A percentile compares a stretch with the other conserved stretches of the same genome.
Conservation (phyloP, 2,797 vertebrate genomes). For the Sylvilagus floridanus region DNA sequence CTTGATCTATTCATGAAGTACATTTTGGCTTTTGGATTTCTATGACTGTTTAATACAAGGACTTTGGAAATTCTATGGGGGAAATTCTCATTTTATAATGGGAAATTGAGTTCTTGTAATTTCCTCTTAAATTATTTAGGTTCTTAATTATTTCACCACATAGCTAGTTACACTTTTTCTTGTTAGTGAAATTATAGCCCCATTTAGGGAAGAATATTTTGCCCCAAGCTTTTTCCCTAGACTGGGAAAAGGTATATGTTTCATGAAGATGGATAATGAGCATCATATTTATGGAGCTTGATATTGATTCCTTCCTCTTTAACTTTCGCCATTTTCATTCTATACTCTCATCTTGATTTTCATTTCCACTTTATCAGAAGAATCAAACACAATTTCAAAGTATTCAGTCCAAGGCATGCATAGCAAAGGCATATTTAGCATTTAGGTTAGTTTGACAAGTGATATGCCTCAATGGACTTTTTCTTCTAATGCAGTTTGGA, state of each 20-base stretch:
- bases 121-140: neutral
- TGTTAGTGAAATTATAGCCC: neutral
- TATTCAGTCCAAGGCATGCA: neutral
- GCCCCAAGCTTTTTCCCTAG: neutral
- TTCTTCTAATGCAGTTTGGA: neutral
- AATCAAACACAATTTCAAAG: conserved; percentile 17
- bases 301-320: neutral
- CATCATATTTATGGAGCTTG: neutral
- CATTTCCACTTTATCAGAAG: neutral
- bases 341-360: neutral
- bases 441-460: neutral
- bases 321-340: neutral
- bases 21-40: conserved; percentile 3
- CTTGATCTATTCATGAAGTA: neutral
- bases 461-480: neutral
- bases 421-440: neutral
- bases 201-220: neutral
- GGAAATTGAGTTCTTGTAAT: neutral
- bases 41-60: neutral
- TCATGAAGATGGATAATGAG: neutral
- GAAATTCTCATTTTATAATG: neutral
- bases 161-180: neutral
- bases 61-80: neutral
- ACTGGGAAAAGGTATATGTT: neutral
- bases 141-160: conserved; percentile 6